A percentile compares a stretch with the other conserved stretches of the same genome.
phyloP scores from a whole-genome alignment of 30 jellyfish, hydroid and myxozoan species.

The Pseudorhiza aurosa region DNA sequence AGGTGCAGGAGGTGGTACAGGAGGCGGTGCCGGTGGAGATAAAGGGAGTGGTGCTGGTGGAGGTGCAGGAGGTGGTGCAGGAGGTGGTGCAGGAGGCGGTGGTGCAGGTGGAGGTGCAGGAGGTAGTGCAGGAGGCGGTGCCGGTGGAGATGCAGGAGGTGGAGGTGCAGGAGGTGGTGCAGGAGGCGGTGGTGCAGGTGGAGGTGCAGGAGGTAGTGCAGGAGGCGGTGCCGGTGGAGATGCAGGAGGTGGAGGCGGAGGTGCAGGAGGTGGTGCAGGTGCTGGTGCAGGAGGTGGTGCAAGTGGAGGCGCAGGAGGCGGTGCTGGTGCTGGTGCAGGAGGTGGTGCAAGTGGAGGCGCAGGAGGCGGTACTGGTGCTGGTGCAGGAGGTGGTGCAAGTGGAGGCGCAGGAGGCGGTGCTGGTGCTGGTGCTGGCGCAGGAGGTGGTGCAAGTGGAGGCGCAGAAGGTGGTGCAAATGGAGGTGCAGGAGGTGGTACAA shows the following conservation, averaged over 20 bases:
- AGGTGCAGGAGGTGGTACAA: constrained; percentile 31
- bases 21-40: constrained; percentile 17
- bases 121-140: constrained; percentile 30
- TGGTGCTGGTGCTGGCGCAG: constrained; percentile 50
- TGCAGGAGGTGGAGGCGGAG: constrained; percentile 54
- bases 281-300: constrained; percentile 73
- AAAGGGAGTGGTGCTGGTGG: constrained; percentile 26
- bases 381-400: constrained; percentile 41
- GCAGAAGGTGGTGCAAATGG: constrained; percentile 56
- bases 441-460: constrained; percentile 54
- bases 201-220: constrained; percentile 44
- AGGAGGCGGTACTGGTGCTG: constrained; percentile 52
- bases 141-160: constrained; percentile 14
- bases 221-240: constrained; percentile 55
- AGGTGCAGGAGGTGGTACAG: constrained; percentile 57
- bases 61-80: constrained; percentile 26
- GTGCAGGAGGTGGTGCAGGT: constrained; percentile 45
- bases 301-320: constrained; percentile 63
- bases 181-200: constrained; percentile 57
- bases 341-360: constrained; percentile 61
- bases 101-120: constrained; percentile 39
- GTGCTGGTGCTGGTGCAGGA: constrained; percentile 57
- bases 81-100: constrained; percentile 34
- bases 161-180: constrained; percentile 40
- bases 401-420: constrained; percentile 48